Percentiles rank a stretch among this genome's conserved stretches.
Conservation (phyloP, 2,888 invertebrate genomes). For the Synanthedon andrenaeformis region DNA sequence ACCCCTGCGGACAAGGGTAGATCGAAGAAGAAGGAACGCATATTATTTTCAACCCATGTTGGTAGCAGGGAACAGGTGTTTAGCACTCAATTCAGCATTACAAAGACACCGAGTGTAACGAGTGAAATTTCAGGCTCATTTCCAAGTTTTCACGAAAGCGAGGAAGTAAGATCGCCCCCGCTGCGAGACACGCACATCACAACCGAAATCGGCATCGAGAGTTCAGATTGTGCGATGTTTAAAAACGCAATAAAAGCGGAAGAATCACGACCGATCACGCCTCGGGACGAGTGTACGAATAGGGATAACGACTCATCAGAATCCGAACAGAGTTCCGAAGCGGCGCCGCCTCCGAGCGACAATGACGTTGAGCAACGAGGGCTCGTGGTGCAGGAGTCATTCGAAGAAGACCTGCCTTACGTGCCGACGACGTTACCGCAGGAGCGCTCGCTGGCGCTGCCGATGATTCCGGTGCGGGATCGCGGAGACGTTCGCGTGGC, state of each 20-base stretch:
- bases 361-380: constrained; percentile 80
- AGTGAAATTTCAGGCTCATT: constrained; percentile 71
- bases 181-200: constrained; percentile 15
- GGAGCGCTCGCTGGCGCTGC: constrained; percentile 84
- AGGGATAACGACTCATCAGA: constrained; percentile 72
- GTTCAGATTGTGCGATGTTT: neutral
- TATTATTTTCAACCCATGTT: constrained; percentile 76
- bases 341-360: constrained; percentile 38
- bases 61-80: constrained; percentile 79
- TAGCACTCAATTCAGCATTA: constrained; percentile 74
- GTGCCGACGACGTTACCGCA: constrained; percentile 90
- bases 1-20: constrained; percentile 9
- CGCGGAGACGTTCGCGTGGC: constrained; percentile 41
- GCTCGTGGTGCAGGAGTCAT: constrained; percentile 84
- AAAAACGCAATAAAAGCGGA: constrained; percentile 14
- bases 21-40: constrained; percentile 32
- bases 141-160: constrained; percentile 64
- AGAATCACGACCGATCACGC: constrained; percentile 12
- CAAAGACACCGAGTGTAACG: constrained; percentile 73
- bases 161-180: constrained; percentile 43
- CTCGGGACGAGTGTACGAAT: constrained; percentile 7
- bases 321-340: constrained; percentile 79
- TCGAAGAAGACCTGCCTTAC: constrained; percentile 88
- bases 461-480: constrained; percentile 80
- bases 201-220: constrained; percentile 2